These are phyloP conservation scores for Sebastes trivittatus DNA, from an alignment of 2,797 vertebrate genomes.

Conservation along the genomic window DNA sequence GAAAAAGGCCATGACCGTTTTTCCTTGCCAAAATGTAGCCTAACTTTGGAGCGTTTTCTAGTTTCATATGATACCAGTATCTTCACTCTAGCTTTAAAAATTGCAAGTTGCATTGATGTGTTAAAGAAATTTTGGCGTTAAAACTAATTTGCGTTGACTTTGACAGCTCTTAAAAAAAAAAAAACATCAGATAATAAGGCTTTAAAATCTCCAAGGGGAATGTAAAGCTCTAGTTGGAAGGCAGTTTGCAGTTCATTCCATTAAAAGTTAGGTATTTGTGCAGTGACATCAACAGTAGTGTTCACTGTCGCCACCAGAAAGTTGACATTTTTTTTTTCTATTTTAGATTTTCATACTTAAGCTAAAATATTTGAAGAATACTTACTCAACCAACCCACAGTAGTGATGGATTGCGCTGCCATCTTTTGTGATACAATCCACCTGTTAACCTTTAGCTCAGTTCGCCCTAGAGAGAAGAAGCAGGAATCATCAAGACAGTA, in stretches of 20 bases:
- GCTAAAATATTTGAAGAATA: background rate
- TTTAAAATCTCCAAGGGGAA: background rate
- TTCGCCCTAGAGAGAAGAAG: background rate
- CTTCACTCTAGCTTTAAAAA: too few species aligned
- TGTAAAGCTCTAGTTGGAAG: background rate
- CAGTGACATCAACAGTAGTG: background rate
- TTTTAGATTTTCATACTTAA: background rate
- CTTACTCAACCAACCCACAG: background rate
- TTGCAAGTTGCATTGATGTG: too few species aligned
- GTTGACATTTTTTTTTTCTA: background rate
- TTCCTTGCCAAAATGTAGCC: too few species aligned
- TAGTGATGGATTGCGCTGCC: conserved; percentile 18
- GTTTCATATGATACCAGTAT: too few species aligned
- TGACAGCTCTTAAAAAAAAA: too few species aligned
- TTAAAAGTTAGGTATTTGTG: background rate
- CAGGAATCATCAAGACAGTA: background rate
- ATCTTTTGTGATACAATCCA: conserved; percentile 6
- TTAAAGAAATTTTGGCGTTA: too few species aligned
- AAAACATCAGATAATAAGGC: background rate
- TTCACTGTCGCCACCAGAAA: background rate
- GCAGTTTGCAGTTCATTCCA: background rate
- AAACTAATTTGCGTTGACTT: too few species aligned
- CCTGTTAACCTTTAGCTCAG: conserved; percentile 3
- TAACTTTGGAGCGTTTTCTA: too few species aligned
- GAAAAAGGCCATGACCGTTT: too few species aligned